Evolutionary conservation across 2,797 vertebrate genomes (phyloP).

Genomic region (Eulemur albifrons): DNA sequence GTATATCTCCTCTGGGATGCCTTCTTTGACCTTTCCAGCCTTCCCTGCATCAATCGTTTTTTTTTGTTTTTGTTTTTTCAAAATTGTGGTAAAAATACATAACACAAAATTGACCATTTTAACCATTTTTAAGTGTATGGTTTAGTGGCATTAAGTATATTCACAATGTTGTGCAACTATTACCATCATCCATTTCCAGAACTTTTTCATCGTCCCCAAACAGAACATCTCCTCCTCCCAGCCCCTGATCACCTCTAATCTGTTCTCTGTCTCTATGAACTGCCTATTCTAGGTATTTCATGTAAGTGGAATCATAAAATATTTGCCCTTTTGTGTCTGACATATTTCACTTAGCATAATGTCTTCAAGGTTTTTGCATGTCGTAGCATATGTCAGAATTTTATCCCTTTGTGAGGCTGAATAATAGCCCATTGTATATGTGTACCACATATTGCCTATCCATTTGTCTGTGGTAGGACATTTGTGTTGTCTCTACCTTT

Average conservation of each 20-base stretch:
- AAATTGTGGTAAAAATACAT: not conserved
- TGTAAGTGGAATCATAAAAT: not conserved
- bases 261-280: not conserved
- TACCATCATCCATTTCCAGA: not conserved
- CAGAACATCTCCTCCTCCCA: not conserved
- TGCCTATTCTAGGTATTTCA: not conserved
- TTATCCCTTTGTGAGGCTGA: not conserved
- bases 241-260: not conserved
- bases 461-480: not conserved
- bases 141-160: not conserved
- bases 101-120: not conserved
- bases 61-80: not conserved
- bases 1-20: not conserved
- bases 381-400: not conserved
- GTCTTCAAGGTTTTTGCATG: not conserved
- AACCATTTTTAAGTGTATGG: not conserved
- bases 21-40: not conserved
- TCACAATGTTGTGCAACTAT: not conserved
- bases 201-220: not conserved
- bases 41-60: not conserved
- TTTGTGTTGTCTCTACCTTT: not conserved
- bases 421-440: too few species aligned
- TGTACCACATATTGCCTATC: not conserved
- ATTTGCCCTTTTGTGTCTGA: not conserved
- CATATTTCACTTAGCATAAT: not conserved